These are phyloP conservation scores for Noturus placidus DNA, from an alignment of 2,113 vertebrate species.

Conservation along the genomic window DNA sequence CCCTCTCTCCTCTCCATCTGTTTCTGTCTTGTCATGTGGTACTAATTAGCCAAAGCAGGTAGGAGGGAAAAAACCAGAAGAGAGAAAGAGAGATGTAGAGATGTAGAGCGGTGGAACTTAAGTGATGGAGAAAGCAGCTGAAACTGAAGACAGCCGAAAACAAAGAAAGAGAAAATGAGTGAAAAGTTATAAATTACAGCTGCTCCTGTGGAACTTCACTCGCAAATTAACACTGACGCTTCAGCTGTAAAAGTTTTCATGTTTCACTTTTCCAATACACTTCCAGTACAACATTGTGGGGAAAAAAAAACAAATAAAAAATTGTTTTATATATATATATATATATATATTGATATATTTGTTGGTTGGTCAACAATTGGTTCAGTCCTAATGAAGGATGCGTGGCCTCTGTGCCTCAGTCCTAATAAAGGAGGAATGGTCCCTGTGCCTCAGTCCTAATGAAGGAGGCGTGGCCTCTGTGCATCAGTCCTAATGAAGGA, in stretches of 20 bases:
- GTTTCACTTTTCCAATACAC: not conserved
- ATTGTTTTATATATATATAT: too few relatives aligned
- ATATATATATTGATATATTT: too few relatives aligned
- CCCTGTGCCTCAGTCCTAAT: too few relatives aligned
- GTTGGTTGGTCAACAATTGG: too few relatives aligned
- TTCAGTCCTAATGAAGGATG: too few relatives aligned
- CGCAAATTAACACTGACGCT: not conserved
- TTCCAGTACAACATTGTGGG: not conserved
- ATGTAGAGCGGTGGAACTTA: not conserved
- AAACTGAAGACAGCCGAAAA: not conserved
- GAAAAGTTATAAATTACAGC: not conserved
- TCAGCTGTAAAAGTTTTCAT: not conserved
- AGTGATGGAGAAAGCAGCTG: not conserved
- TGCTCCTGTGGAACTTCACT: not conserved
- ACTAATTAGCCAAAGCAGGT: conserved; percentile 9
- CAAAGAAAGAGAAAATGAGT: not conserved
- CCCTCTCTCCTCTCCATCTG: conserved; percentile 36
- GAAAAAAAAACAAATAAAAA: too few relatives aligned
- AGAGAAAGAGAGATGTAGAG: conserved; percentile 38
- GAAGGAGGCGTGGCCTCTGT: not conserved
- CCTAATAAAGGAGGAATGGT: too few relatives aligned
- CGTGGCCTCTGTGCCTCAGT: too few relatives aligned
- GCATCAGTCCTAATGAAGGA: not conserved
- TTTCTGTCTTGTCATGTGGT: conserved; percentile 28
- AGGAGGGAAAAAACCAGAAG: not conserved